These are phyloP conservation scores for Brotula barbata DNA, from an alignment of 2,797 vertebrate genomes.

Conservation along the genomic window DNA sequence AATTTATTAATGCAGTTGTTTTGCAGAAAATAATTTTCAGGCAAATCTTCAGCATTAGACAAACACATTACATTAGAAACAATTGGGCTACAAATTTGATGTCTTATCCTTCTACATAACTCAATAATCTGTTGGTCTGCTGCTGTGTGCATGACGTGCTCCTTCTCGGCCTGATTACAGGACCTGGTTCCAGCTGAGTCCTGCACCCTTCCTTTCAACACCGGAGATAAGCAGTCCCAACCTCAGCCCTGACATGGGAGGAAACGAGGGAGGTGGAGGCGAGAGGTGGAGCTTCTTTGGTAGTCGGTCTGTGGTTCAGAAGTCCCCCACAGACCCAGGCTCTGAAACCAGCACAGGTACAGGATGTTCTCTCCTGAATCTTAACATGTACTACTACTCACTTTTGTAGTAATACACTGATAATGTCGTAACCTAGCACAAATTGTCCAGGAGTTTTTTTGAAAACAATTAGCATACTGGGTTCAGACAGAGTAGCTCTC, in stretches of 20 bases:
- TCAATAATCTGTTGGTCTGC: too few species aligned
- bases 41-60: too few species aligned
- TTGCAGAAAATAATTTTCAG: background rate
- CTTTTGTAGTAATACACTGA: too few species aligned
- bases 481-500: too few species aligned
- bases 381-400: too few species aligned
- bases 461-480: too few species aligned
- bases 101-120: too few species aligned
- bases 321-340: conserved; percentile 81
- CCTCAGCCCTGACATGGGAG: conserved; percentile 71
- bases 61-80: too few species aligned
- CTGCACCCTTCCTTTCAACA: conserved; percentile 54
- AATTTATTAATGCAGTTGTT: background rate
- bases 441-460: too few species aligned
- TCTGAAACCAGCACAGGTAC: conserved; percentile 73
- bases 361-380: conserved; percentile 4
- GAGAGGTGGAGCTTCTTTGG: conserved; percentile 81
- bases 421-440: too few species aligned
- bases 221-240: conserved; percentile 58
- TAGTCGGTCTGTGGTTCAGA: conserved; percentile 76
- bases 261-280: conserved; percentile 72
- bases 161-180: conserved; percentile 50
- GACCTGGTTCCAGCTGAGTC: conserved; percentile 77
- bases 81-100: too few species aligned
- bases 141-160: conserved; percentile 4